Base-by-base conservation (phyloP, 2,888 invertebrate genomes). In the Torymus auratus region DNA sequence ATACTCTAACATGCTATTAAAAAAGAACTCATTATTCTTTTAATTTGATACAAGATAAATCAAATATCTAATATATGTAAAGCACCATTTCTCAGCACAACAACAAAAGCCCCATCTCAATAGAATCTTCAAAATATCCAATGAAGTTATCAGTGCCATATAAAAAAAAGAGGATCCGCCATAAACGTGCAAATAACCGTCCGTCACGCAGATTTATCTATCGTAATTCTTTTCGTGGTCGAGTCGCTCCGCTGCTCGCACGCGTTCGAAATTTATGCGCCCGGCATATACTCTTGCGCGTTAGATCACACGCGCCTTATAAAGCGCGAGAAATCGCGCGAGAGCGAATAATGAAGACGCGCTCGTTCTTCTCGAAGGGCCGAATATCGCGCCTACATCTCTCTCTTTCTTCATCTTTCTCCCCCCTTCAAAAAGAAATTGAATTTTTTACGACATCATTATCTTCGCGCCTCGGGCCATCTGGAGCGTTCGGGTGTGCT, bases 371-470 rank as follows among this genome's bases (percentile, higher is more conserved):
- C 28, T 69, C 60, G 56, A 23, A 20, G 61, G 61, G 50, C 23
- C 23, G 11, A 52, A 60, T 69, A 50, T 41, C 7, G 41, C 7
- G 41, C 41, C 50, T 64, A 41, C 71, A 23, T 65, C 4, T 56
- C 53, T 28, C 64, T 58, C 60, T 5, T 12, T 52, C 52, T 60
- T 20, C 2, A n/a, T n/a, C 1, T 23, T 23, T 14, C 55, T n/a
- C 55, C n/a, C 20, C 13, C 68, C 20, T 17, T 23, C n/a, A 14
- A 61, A 71, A 71, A 69, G 71, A 75, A 78, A 82, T 82, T 82
- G 67, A 78, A 78, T 75, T 82, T 82, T 81, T 78, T 82, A 82
- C 75, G 74, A 74, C 78, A 71, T 78, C 81, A 65, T 82, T 82
- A 82, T 71, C 60, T 75, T 56, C 61, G 60, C 41, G 71, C 81